Conservation (phyloP, 2,113 vertebrate species). For the Oceanodroma tethys region DNA sequence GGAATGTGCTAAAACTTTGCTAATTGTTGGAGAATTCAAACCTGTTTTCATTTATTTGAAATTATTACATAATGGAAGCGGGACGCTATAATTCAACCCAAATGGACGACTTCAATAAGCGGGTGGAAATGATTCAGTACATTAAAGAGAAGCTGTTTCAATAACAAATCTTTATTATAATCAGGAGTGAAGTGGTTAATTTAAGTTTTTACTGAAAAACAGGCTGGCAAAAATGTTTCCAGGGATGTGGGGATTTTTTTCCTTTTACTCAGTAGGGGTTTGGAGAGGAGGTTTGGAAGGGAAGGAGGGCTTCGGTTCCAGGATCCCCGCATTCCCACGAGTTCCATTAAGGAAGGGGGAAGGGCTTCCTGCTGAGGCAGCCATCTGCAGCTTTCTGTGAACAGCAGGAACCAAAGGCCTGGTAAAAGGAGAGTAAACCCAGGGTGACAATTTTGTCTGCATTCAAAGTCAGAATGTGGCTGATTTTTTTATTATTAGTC, state of each 20-base stretch:
- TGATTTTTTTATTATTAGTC: slow-evolving; percentile 5
- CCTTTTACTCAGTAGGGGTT: slow-evolving; percentile 78
- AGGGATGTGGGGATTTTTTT: slow-evolving; percentile 74
- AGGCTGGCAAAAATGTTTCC: slow-evolving; percentile 76
- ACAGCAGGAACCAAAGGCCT: slow-evolving; percentile 79
- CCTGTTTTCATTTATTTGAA: slow-evolving; percentile 77
- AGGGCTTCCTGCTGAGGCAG: slow-evolving; percentile 88
- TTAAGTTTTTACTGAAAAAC: slow-evolving; percentile 73
- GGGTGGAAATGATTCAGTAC: slow-evolving; percentile 72
- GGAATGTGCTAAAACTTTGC: slow-evolving; percentile 61
- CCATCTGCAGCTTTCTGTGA: slow-evolving; percentile 81
- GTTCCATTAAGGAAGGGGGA: slow-evolving; percentile 91
- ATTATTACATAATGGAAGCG: slow-evolving; percentile 74
- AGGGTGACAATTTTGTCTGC: slow-evolving; percentile 68
- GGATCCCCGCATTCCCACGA: slow-evolving; percentile 88
- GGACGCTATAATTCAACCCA: slow-evolving; percentile 75
- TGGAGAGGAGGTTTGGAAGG: slow-evolving; percentile 89
- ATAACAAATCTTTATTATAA: slow-evolving; percentile 73
- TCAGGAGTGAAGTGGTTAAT: slow-evolving; percentile 80
- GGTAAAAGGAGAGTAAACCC: slow-evolving; percentile 66
- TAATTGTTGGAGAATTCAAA: slow-evolving; percentile 75
- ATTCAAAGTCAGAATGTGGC: slow-evolving; percentile 39
- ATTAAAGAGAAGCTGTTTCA: slow-evolving; percentile 72
- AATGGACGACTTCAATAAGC: slow-evolving; percentile 73
- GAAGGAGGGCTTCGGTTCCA: slow-evolving; percentile 87